phyloP scores from a whole-genome alignment of 2,113 vertebrate species.

The Albula goreensis region DNA sequence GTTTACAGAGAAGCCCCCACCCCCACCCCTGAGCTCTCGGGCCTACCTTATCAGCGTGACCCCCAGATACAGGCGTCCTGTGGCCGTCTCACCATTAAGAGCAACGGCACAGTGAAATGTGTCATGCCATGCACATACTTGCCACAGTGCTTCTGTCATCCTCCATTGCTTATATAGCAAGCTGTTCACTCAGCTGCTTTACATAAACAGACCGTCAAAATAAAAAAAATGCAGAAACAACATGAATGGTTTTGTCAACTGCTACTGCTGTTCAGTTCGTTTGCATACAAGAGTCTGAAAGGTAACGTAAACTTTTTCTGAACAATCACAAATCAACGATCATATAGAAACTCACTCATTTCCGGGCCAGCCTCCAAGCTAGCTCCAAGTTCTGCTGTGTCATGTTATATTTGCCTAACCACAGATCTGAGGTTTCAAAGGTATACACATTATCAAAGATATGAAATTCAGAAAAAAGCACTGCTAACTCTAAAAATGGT shows the following conservation, averaged over 20 bases:
- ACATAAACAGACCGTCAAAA: not conserved
- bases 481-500: not conserved
- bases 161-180: not conserved
- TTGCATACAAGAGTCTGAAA: not conserved
- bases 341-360: not conserved
- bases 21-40: not conserved
- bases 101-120: not conserved
- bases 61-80: not conserved
- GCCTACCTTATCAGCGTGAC: conserved; percentile 3
- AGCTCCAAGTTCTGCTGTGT: not conserved
- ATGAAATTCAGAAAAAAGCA: not conserved
- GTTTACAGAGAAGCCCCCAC: conserved; percentile 11
- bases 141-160: not conserved
- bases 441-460: not conserved
- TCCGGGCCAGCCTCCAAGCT: not conserved
- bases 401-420: not conserved
- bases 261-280: not conserved
- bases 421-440: not conserved
- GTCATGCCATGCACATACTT: not conserved
- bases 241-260: not conserved
- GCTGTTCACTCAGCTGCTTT: not conserved
- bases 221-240: not conserved
- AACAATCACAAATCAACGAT: not conserved
- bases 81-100: not conserved
- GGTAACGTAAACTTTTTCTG: not conserved